Evolutionary conservation across 2,888 invertebrate species (phyloP), one percentile per base, ranked within the genome.

Genomic region (Luffia ferchaultella): DNA sequence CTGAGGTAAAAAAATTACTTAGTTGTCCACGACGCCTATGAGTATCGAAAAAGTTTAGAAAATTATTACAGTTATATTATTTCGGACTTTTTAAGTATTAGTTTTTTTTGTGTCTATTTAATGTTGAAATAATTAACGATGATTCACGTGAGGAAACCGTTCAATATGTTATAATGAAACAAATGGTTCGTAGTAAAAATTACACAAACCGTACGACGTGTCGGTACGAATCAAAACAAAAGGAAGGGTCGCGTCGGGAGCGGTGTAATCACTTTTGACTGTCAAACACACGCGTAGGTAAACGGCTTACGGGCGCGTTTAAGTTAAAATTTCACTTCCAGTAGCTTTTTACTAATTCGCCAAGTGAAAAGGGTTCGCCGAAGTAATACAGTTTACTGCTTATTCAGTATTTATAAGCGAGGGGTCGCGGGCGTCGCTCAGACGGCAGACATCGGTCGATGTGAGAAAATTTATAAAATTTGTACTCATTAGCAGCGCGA

Each of bases 341-440:
- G 73, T 77, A 73, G 82, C 82, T 83, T 83, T 83, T 82, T 82
- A 83, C 82, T 82, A 83, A 83, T 83, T 82, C 78, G 82, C 82
- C 78, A 82, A 83, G 82, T 83, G 83, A 83, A 83, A 82, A 84
- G 83, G 83, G 83, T 84, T 82, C 78, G 73, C 62, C 68, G 77
- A 77, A 82, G 82, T 79, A 82, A 84, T 82, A 82, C 82, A 82
- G 82, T 83, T 82, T 80, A 76, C 79, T 82, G 82, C 83, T 82
- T 80, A 82, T 83, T 82, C 82, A 83, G 82, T 83, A 82, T 82
- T 83, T 83, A 83, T 82, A 75, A 75, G 70, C 67, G 71, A 57
- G 63, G 72, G 78, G 80, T 77, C 30, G 73, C 70, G 75, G 75
- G 73, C 70, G 67, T 68, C 69, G 68, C 67, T 73, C 70, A 69